Conservation (phyloP, 1,140 invertebrate genomes). For the Gerris buenoi region DNA sequence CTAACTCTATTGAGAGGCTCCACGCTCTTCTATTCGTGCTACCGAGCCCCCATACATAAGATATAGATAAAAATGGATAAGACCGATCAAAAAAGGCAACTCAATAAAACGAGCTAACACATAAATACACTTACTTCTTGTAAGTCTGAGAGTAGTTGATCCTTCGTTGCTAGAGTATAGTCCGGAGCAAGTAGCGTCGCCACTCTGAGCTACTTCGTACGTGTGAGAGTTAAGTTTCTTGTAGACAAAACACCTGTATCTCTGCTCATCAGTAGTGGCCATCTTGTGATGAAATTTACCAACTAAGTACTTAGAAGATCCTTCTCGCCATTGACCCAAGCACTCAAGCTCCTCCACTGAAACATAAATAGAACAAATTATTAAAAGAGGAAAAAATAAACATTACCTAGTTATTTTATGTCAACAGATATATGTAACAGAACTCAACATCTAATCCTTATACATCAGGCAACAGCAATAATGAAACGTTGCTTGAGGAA, state of each 20-base stretch:
- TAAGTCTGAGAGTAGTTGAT: conserved; percentile 44
- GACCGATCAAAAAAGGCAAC: too few relatives aligned
- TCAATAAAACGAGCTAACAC: too few relatives aligned
- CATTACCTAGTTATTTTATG: conserved; percentile 4
- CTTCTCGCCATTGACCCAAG: conserved; percentile 70
- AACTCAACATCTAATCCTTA: too few relatives aligned
- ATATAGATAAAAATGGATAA: too few relatives aligned
- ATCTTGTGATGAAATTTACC: conserved; percentile 42
- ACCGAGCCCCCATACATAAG: too few relatives aligned
- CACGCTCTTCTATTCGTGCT: too few relatives aligned
- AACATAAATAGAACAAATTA: too few relatives aligned
- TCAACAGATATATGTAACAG: conserved; percentile 5
- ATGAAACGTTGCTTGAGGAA: too few relatives aligned
- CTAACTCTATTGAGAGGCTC: too few relatives aligned
- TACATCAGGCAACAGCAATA: too few relatives aligned
- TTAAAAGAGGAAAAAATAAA: conserved; percentile 11
- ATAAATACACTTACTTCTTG: conserved; percentile 42
- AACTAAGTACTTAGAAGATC: conserved; percentile 62
- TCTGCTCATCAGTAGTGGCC: conserved; percentile 39
- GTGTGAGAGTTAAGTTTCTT: conserved; percentile 31
- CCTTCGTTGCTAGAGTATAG: conserved; percentile 46
- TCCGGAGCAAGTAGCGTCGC: conserved; percentile 66
- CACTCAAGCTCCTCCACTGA: conserved; percentile 68
- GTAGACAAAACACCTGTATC: conserved; percentile 53
- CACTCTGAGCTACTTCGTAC: conserved; percentile 57